phyloP scores from a whole-genome alignment of 2,113 vertebrate species.

The Scopus umbretta region DNA sequence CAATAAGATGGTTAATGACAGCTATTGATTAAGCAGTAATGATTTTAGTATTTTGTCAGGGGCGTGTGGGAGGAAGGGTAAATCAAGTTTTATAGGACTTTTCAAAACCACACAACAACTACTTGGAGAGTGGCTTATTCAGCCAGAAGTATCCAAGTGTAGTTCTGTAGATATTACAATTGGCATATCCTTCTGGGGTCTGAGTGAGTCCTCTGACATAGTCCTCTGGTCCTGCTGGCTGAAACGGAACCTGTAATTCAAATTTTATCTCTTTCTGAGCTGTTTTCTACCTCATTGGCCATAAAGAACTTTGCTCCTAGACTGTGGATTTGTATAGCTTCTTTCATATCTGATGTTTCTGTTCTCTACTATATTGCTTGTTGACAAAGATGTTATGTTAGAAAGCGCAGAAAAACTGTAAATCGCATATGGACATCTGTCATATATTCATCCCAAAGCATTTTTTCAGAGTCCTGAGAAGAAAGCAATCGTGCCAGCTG shows the following conservation, averaged over 20 bases:
- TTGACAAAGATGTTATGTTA: neutral
- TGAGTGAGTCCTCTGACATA: neutral
- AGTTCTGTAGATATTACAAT: rapidly evolving
- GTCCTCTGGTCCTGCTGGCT: neutral
- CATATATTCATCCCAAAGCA: neutral
- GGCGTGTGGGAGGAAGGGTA: neutral
- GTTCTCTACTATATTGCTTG: neutral
- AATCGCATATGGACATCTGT: neutral
- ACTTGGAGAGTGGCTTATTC: neutral
- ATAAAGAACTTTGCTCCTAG: neutral
- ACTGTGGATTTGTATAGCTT: neutral
- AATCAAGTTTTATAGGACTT: neutral
- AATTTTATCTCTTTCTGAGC: neutral
- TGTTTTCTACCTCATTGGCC: neutral
- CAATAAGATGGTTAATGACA: neutral
- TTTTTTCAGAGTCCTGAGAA: neutral
- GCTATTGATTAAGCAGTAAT: neutral
- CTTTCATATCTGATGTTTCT: neutral
- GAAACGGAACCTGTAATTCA: neutral
- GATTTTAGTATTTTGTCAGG: neutral
- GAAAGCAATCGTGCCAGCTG: neutral
- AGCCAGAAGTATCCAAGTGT: neutral
- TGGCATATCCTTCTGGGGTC: neutral
- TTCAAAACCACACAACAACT: neutral
- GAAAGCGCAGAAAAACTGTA: neutral